Evolutionary conservation across 2,888 invertebrate species (phyloP).

Genomic region (Cheilosia scutellata): DNA sequence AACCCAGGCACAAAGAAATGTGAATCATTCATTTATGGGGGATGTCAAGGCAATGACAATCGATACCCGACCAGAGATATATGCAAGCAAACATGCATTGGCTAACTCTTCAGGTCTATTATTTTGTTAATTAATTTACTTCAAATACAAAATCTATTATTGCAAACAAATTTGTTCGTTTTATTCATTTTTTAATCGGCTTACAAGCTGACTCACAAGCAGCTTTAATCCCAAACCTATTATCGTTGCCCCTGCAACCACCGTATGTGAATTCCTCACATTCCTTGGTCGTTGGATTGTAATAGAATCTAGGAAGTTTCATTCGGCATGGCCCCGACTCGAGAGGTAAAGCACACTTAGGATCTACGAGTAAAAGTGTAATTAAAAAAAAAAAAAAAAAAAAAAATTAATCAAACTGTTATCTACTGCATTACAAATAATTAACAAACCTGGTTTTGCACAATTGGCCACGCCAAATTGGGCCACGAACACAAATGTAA

Average conservation of each 20-base stretch:
- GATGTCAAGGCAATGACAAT: slow-evolving; percentile 90
- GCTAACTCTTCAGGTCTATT: background rate
- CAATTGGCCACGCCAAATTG: slow-evolving; percentile 16
- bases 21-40: slow-evolving; percentile 90
- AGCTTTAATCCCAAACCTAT: slow-evolving; percentile 80
- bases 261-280: slow-evolving; percentile 81
- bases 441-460: slow-evolving; percentile 48
- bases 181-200: slow-evolving; percentile 45
- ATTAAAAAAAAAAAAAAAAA: background rate
- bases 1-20: slow-evolving; percentile 87
- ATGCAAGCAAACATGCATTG: slow-evolving; percentile 83
- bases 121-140: background rate
- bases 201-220: slow-evolving; percentile 76
- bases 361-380: slow-evolving; percentile 75
- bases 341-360: slow-evolving; percentile 80
- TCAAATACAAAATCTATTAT: background rate
- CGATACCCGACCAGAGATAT: slow-evolving; percentile 88
- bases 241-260: slow-evolving; percentile 82
- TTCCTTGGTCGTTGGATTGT: slow-evolving; percentile 79
- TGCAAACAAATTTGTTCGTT: slow-evolving; percentile 17
- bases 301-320: slow-evolving; percentile 80
- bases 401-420: background rate
- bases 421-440: background rate
- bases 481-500: slow-evolving; percentile 11
- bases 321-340: slow-evolving; percentile 82